Evolutionary conservation across 2,888 invertebrate species (phyloP), one percentile per base, ranked within the genome.

Genomic region (Oasisia sp.): DNA sequence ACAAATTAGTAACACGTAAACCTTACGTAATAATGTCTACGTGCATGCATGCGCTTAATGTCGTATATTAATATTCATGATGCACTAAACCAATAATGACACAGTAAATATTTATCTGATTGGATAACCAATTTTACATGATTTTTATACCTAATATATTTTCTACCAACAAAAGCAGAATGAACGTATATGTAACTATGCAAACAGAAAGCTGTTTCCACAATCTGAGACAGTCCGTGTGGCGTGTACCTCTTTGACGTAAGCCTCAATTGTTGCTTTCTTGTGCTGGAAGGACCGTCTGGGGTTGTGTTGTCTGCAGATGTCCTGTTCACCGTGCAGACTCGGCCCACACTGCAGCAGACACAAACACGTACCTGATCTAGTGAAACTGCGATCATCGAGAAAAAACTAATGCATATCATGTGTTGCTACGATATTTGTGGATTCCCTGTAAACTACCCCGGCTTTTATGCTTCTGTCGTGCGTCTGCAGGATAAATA

Each of bases 231-330:
- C 38, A 4, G 38, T 50, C 50, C 14, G 50, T 3, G 19, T 19
- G 19, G 38, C 19, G 19, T 32, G 19, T 90, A 90, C 90, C 90
- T 90, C 90, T 44, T 38, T 90, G 19, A 90, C 7, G n/a, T 44
- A 90, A 90, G 90, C 32, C 44, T 90, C 90, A 5, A 90, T 90
- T 32, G 90, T 90, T 0, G 90, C 38, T 90, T 90, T 90, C 32
- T 90, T 90, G 74, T 74, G 74, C 14, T 7, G 74, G n/a, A 19
- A 74, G 0, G 74, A 74, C 0, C 74, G 74, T 74, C 74, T 74
- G 5, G 74, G 74, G 27, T 74, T 74, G n/a, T 74, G 27, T 27
- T 74, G 74, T n/a, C 74, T 74, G 74, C 74, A 74, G 74, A 74
- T 74, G 7, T 74, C 27, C 74, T 74, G 74, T n/a, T 74, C 27